A percentile compares a stretch with the other conserved stretches of the same genome.
Conservation (phyloP, 2,797 vertebrate species). For the Lemur catta region DNA sequence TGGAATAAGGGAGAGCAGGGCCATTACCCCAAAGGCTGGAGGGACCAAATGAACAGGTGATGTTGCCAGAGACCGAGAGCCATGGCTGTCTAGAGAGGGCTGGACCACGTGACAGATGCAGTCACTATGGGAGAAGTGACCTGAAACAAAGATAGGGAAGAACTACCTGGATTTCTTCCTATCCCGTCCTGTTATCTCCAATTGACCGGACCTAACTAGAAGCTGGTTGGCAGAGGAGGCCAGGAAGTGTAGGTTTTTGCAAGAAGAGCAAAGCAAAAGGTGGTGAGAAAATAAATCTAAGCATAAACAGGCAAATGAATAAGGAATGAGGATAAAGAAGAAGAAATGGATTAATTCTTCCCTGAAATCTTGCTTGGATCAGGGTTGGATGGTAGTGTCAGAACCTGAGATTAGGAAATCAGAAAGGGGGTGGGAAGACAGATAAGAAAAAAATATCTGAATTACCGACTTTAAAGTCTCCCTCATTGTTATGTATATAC, state of each 20-base stretch:
- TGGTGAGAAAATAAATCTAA: neutral
- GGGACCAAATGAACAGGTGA: neutral
- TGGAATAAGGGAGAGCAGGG: neutral
- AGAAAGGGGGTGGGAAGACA: neutral
- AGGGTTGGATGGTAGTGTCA: neutral
- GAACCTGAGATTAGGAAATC: neutral
- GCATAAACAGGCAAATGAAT: neutral
- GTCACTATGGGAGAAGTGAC: neutral
- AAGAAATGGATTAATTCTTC: neutral
- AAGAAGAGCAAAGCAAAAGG: neutral
- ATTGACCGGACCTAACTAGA: neutral
- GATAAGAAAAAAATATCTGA: neutral
- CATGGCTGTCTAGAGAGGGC: neutral
- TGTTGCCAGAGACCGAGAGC: neutral
- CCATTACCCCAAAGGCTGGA: neutral
- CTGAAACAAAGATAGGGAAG: neutral
- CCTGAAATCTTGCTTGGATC: neutral
- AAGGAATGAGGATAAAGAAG: neutral
- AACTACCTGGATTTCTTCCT: neutral
- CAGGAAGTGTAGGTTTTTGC: neutral
- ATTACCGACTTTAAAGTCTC: neutral
- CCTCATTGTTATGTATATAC: neutral
- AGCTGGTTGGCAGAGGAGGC: neutral
- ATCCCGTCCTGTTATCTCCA: neutral
- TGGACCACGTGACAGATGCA: neutral